Evolutionary conservation across 2,797 vertebrate species (phyloP).

Genomic region (Chaetodon trifasciatus): DNA sequence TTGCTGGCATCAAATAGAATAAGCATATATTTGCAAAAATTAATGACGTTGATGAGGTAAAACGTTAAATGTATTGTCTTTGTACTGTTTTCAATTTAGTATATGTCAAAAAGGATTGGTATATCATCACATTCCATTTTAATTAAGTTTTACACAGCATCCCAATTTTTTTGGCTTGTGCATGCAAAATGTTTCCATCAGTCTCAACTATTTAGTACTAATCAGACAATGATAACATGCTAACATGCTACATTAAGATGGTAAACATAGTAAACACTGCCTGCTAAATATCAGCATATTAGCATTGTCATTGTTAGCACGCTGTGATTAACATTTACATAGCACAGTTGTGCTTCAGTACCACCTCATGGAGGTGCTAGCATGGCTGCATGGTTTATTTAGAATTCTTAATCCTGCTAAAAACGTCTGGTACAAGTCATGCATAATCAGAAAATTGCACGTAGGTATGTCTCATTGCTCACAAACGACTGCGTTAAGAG

Average conservation of each 20-base stretch:
- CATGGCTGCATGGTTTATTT: neutral
- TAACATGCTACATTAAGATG: neutral
- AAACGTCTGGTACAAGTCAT: neutral
- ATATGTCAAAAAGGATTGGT: no score
- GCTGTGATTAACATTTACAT: neutral
- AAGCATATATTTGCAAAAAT: no score
- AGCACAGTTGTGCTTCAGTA: no score
- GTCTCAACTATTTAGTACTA: neutral
- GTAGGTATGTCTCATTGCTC: neutral
- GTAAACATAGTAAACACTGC: neutral
- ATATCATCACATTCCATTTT: no score
- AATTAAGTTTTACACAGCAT: no score
- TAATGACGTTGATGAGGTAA: no score
- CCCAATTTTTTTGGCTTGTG: no score
- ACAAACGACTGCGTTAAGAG: neutral
- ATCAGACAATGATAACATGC: neutral
- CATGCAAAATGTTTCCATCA: neutral
- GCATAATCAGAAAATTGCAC: neutral
- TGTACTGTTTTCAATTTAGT: no score
- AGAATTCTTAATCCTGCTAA: neutral
- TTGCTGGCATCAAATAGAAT: no score
- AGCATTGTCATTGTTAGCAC: neutral
- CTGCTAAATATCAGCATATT: neutral
- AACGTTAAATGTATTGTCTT: no score
- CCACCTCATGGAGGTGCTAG: neutral